These are phyloP conservation scores for Tholera decimalis DNA, from an alignment of 2,888 invertebrate species.

Conservation along the genomic window DNA sequence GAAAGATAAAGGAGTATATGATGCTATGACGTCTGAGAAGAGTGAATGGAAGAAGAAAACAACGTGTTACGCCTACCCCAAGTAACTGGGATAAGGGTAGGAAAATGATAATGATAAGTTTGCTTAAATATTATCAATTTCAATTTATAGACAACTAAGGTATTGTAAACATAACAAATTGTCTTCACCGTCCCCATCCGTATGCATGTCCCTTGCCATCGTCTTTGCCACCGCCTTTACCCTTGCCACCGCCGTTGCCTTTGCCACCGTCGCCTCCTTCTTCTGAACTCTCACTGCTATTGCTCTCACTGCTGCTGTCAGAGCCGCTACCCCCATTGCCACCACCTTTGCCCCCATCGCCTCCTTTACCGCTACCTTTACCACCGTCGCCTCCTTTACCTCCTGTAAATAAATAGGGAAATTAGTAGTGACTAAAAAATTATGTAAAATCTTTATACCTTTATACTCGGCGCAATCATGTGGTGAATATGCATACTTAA, in stretches of 20 bases:
- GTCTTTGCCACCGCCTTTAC: constrained; percentile 11
- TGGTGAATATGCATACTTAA: no score
- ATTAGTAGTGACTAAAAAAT: no score
- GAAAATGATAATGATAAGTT: no score
- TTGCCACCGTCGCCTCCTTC: constrained; percentile 26
- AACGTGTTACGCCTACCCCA: no score
- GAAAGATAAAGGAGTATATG: no score
- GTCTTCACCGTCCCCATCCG: constrained; percentile 39
- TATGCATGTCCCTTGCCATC: constrained; percentile 44
- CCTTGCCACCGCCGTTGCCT: not conserved
- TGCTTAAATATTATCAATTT: constrained; percentile 16
- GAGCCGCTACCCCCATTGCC: constrained; percentile 26
- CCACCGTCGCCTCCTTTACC: constrained; percentile 12
- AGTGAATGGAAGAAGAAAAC: no score
- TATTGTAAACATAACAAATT: constrained; percentile 3
- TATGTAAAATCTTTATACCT: no score
- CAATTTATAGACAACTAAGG: not conserved
- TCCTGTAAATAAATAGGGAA: no score
- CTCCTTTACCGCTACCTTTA: not conserved
- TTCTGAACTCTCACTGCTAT: constrained; percentile 28
- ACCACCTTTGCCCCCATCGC: constrained; percentile 1
- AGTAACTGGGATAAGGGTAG: no score
- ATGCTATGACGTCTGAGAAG: no score
- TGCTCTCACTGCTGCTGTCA: constrained; percentile 16
- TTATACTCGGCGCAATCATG: no score